Evolutionary conservation across 2,113 vertebrate genomes (phyloP), one percentile per base, ranked within the genome.

Genomic region (Saguinus imperator): DNA sequence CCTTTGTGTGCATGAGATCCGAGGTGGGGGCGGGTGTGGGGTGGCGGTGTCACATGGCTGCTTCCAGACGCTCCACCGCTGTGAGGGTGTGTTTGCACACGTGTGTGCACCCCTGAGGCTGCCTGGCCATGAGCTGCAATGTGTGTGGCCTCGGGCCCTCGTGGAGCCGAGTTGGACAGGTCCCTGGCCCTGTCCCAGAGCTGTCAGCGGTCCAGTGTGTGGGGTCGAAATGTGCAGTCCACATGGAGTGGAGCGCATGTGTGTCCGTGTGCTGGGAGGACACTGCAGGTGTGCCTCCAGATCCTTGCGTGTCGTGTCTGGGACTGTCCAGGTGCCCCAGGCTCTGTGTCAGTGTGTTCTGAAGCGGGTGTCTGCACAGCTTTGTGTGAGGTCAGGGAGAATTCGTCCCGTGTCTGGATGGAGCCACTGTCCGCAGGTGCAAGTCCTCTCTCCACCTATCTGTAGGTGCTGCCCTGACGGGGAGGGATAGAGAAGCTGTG

Each of bases 361-460:
- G 40, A 16, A 68, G 79, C 21, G 25, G 32, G 25, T 84, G 77
- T 10, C 1, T 32, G 75, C 37, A 27, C 4, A n/a, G 57, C 70
- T 77, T 32, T 27, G 14, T 66, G 37, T 83, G 75, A 87, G 45
- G 57, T 11, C 11, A 40, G 32, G 45, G 35, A 32, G n/a, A 82
- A 23, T 35, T 0, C 0, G 2, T 50, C n/a, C 45, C 40, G 3
- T 37, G 27, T 81, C 48, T 37, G 37, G 61, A 61, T 14, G 3
- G 37, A 32, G 61, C 13, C 29, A 2, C 50, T 17, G 58, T 70
- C 61, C 7, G 43, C 6, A 5, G 64, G 35, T 27, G 25, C 50
- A 25, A 18, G 21, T 45, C 64, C 57, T 12, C 27, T 21, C 50
- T 61, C 80, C 57, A 58, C 73, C 68, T 35, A 27, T 52, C 64